phyloP scores from a whole-genome alignment of 2,888 invertebrate species.

The Diarsia rubi region DNA sequence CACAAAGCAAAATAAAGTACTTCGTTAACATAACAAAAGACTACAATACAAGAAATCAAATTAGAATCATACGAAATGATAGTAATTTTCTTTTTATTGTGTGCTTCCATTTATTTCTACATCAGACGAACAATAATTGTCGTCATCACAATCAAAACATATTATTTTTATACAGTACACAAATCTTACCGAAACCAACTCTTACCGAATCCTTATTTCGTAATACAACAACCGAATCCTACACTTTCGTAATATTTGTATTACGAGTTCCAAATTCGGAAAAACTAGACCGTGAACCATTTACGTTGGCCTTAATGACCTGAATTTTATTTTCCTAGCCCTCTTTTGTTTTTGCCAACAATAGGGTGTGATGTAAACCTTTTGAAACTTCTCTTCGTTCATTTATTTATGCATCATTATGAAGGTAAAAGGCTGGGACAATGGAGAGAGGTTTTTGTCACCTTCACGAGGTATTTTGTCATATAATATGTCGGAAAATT shows the following conservation, averaged over 20 bases:
- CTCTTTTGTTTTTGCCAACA: slow-evolving; percentile 63
- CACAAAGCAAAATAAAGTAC: slow-evolving; percentile 38
- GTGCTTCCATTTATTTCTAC: slow-evolving; percentile 51
- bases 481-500: slow-evolving; percentile 59
- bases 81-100: slow-evolving; percentile 52
- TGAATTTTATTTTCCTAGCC: slow-evolving; percentile 48
- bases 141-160: slow-evolving; percentile 48
- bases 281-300: slow-evolving; percentile 60
- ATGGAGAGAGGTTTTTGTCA: slow-evolving; percentile 47
- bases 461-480: slow-evolving; percentile 47
- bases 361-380: slow-evolving; percentile 62
- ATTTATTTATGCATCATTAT: slow-evolving; percentile 59
- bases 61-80: slow-evolving; percentile 48
- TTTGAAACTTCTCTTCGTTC: slow-evolving; percentile 48
- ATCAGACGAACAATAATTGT: slow-evolving; percentile 53
- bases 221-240: slow-evolving; percentile 14
- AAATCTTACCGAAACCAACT: slow-evolving; percentile 1
- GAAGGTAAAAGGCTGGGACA: slow-evolving; percentile 51
- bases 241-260: slow-evolving; percentile 27
- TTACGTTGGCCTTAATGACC: slow-evolving; percentile 54
- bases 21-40: slow-evolving; percentile 54
- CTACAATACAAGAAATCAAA: slow-evolving; percentile 53
- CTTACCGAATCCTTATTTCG: slow-evolving; percentile 41
- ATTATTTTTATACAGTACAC: slow-evolving; percentile 21
- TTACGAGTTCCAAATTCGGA: slow-evolving; percentile 22